phyloP scores from a whole-genome alignment of 2,113 vertebrate species.

The Bubo blakistoni region DNA sequence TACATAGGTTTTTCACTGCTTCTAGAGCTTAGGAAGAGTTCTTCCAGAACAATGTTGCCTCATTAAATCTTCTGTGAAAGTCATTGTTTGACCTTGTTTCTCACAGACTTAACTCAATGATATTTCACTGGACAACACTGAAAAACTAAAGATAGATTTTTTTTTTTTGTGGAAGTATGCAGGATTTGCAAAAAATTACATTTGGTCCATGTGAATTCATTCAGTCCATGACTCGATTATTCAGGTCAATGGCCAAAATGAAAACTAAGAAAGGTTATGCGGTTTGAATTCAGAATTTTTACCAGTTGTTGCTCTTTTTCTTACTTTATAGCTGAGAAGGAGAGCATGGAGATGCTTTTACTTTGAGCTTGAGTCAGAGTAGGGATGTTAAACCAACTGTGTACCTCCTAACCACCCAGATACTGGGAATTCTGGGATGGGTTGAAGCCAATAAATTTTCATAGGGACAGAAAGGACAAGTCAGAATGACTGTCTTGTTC shows the following conservation, averaged over 20 bases:
- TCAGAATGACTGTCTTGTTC: not conserved
- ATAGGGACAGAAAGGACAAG: not conserved
- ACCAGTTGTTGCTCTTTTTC: not conserved
- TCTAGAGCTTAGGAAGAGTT: not conserved
- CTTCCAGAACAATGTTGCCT: not conserved
- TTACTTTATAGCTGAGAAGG: not conserved
- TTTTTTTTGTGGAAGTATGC: not conserved
- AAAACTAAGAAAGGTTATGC: not conserved
- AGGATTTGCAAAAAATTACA: not conserved
- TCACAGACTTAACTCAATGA: not conserved
- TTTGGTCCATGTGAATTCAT: not conserved
- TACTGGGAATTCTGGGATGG: not conserved
- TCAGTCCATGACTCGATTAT: not conserved
- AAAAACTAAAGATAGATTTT: not conserved
- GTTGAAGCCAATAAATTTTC: not conserved
- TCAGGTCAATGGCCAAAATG: not conserved
- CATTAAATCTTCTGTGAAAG: not conserved
- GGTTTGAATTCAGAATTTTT: not conserved
- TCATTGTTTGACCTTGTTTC: not conserved
- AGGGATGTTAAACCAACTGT: not conserved
- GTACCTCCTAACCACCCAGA: not conserved
- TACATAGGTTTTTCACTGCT: not conserved
- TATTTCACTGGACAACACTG: not conserved
- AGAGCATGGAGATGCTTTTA: not conserved
- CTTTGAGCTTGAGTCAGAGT: not conserved